Percentiles rank a stretch among this genome's conserved stretches.
phyloP scores from a whole-genome alignment of 2,888 invertebrate genomes.

The Mesochorus sp. region DNA sequence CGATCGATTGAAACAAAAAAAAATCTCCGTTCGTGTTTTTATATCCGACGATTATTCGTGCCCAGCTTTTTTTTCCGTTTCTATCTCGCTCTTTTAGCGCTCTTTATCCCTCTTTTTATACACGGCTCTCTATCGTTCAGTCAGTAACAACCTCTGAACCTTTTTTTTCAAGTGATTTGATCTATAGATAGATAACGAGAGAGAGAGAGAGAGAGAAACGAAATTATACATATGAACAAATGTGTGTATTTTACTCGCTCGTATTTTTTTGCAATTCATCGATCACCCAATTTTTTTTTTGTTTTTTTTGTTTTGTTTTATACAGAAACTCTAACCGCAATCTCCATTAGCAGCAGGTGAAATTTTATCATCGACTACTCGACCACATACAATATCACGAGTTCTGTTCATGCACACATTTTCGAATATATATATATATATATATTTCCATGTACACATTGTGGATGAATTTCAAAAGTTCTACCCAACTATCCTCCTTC shows the following conservation, averaged over 20 bases:
- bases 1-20: constrained; percentile 15
- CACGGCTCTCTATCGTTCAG: constrained; percentile 13
- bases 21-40: constrained; percentile 30
- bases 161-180: constrained; percentile 35
- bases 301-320: neutral
- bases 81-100: neutral
- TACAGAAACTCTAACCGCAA: constrained; percentile 30
- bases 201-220: neutral
- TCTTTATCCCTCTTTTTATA: neutral
- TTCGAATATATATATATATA: too few relatives aligned
- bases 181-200: neutral
- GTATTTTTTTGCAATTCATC: constrained; percentile 24
- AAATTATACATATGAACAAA: constrained; percentile 8
- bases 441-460: neutral
- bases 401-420: too few relatives aligned
- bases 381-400: neutral
- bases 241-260: constrained; percentile 8
- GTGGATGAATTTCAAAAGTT: neutral
- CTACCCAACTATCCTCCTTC: neutral
- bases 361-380: constrained; percentile 57
- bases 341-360: constrained; percentile 61
- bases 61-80: constrained; percentile 34
- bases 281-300: constrained; percentile 14
- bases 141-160: constrained; percentile 21
- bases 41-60: constrained; percentile 26